A percentile compares a stretch with the other conserved stretches of the same genome.
These are phyloP conservation scores for Clarias platycephalus DNA, from an alignment of 2,797 vertebrate species.

Conservation along the genomic window DNA sequence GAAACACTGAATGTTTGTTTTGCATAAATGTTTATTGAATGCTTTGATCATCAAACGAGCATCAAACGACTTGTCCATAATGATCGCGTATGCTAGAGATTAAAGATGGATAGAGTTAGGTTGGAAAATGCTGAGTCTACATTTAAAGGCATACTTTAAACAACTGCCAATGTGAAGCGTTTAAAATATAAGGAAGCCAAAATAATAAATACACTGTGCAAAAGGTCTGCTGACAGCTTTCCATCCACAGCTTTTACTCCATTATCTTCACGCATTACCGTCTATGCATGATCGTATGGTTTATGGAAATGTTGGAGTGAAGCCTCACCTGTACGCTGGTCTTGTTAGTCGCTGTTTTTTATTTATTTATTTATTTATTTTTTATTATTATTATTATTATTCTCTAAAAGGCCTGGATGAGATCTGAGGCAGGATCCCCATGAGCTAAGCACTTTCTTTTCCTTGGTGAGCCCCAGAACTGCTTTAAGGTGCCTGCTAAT, in stretches of 20 bases:
- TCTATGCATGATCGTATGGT: slow-evolving; percentile 30
- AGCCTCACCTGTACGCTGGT: slow-evolving; percentile 47
- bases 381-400: slow-evolving; percentile 39
- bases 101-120: not conserved
- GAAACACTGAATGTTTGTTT: not conserved
- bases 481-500: slow-evolving; percentile 82
- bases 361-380: slow-evolving; percentile 37
- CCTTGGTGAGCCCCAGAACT: slow-evolving; percentile 49
- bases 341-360: slow-evolving; percentile 53
- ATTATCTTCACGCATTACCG: slow-evolving; percentile 40
- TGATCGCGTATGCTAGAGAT: not conserved
- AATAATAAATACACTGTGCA: slow-evolving; percentile 1
- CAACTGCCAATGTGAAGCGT: slow-evolving; percentile 8
- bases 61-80: not conserved
- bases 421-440: slow-evolving; percentile 75
- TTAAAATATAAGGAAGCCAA: not conserved
- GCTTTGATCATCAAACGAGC: not conserved
- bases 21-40: not conserved
- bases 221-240: slow-evolving; percentile 15
- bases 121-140: not conserved
- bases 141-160: slow-evolving; percentile 12
- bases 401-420: slow-evolving; percentile 66
- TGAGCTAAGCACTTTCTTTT: slow-evolving; percentile 78
- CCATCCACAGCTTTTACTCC: slow-evolving; percentile 23
- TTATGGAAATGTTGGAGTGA: slow-evolving; percentile 40